Base-by-base conservation (phyloP, 2,113 vertebrate genomes). In the Petrocephalus microphthalmus region DNA sequence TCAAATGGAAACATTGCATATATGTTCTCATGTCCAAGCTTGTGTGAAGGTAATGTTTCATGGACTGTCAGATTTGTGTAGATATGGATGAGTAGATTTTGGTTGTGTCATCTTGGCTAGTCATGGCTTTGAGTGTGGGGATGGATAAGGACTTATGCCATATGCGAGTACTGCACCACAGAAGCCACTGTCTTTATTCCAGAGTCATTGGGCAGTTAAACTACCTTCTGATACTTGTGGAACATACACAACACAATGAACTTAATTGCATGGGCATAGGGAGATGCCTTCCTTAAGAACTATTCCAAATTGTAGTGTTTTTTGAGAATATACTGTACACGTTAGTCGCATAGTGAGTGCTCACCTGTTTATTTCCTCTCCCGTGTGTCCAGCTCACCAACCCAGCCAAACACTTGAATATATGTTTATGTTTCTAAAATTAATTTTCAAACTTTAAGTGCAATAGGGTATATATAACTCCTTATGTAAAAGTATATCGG, bases 331-430 rank as follows among this genome's bases (percentile, higher is more conserved):
- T 42, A 37, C 67, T 74, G 67, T 33, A 19, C 67, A 74, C 29
- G 19, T 78, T 78, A 42, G 37, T 42, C 71, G 45, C 81, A 49
- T 37, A 83, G 22, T 83, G 8, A 83, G 37, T 49, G 19, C 17
- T 45, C 19, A 53, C 13, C 10, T 42, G 29, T 47, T 19, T 42
- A 42, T 64, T 86, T 64, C 54, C 7, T 42, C 56, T 86, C 37
- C 85, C n/a, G 37, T 47, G 56, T 86, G 71, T 52, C 25, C 22
- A 82, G 42, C 15, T 45, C 19, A 54, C 17, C 51, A 53, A 37
- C 51, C 6, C 17, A 88, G 51, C 87, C 84, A 81, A 88, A 56
- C 71, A 88, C 85, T 87, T 71, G 57, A 52, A 74, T 85, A 85
- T 54, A 33, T 54, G 84, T 85, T 54, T 53, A 85, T 85, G 52